phyloP scores from a whole-genome alignment of 1,140 invertebrate species.

The Gryllus bimaculatus region DNA sequence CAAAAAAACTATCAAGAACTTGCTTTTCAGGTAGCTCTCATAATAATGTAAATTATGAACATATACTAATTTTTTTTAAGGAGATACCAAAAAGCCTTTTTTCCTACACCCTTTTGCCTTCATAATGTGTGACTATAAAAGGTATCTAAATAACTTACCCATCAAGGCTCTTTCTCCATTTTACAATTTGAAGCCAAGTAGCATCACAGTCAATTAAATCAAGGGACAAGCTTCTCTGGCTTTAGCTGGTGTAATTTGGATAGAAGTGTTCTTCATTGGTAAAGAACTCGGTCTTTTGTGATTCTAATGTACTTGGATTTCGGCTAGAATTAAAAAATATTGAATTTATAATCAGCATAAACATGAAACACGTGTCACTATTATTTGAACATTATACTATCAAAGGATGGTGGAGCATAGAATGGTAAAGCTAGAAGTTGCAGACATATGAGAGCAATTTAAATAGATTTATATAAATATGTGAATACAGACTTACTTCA shows the following conservation, averaged over 20 bases:
- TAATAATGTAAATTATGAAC: too few relatives aligned
- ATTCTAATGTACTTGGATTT: slow-evolving; percentile 87
- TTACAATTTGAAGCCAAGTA: slow-evolving; percentile 79
- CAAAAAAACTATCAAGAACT: too few relatives aligned
- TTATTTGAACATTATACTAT: background rate
- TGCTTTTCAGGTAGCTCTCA: too few relatives aligned
- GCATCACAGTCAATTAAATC: slow-evolving; percentile 91
- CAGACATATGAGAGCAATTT: too few relatives aligned
- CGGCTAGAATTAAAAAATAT: slow-evolving; percentile 43
- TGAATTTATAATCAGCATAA: background rate
- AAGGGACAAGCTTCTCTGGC: slow-evolving; percentile 85
- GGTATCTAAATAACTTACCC: slow-evolving; percentile 30
- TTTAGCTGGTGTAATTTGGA: slow-evolving; percentile 70
- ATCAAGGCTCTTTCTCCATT: slow-evolving; percentile 69
- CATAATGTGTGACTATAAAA: too few relatives aligned
- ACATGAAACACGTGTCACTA: background rate
- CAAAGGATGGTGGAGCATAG: too few relatives aligned
- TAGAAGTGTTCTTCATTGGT: slow-evolving; percentile 73
- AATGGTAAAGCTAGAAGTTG: too few relatives aligned
- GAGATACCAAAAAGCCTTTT: too few relatives aligned
- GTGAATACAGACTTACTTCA: too few relatives aligned
- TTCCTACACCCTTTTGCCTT: too few relatives aligned
- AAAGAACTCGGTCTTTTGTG: slow-evolving; percentile 78
- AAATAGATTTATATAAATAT: too few relatives aligned
- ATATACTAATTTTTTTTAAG: too few relatives aligned